Evolutionary conservation across 2,113 vertebrate species (phyloP), one percentile per base, ranked within the genome.

Genomic region (Pheucticus melanocephalus): DNA sequence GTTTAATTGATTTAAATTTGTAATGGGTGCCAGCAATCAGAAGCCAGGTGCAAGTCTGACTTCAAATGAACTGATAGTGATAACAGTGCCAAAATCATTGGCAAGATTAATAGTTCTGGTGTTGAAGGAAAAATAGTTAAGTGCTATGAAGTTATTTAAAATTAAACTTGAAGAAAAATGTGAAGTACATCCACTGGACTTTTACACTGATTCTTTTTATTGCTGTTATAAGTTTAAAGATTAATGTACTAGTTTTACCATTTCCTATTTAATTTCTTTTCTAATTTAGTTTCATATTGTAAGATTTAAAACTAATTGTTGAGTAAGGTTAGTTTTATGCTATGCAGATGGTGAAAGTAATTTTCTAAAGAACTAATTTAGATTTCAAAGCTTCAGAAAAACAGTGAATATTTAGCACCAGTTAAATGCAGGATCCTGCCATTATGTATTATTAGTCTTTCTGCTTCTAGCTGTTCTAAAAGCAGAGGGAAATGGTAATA

Each of bases 1-100:
- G 78, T 97, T 97, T 97, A 90, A 98, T 97, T 96, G 96, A 97
- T 97, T 97, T 97, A 86, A 94, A 88, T 88, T 95, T 97, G 90
- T 92, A 97, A 97, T 97, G 78, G 92, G 76, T 92, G 82, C 84
- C 93, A 95, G 94, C 94, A 97, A 97, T 97, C 95, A 97, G 83
- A 94, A 97, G 76, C 76, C 97, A 97, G 95, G 95, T 97, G 96
- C 87, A 89, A 88, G 85, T 59, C 65, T 96, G 95, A 81, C 86
- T 97, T 95, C 71, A 95, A 92, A 92, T 96, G 88, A 96, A 94
- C 80, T 76, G 54, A 12, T 71, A 83, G 51, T 76, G 90, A 42
- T 77, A 75, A 87, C 30, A 72, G 88, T 96, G 69, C 63, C 63
- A 92, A 82, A 92, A 91, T 83, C 47, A 51, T 69, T 48, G n/a